Evolutionary conservation across 1,140 invertebrate genomes (phyloP), one percentile per base, ranked within the genome.

Genomic region (Eupeodes corollae): DNA sequence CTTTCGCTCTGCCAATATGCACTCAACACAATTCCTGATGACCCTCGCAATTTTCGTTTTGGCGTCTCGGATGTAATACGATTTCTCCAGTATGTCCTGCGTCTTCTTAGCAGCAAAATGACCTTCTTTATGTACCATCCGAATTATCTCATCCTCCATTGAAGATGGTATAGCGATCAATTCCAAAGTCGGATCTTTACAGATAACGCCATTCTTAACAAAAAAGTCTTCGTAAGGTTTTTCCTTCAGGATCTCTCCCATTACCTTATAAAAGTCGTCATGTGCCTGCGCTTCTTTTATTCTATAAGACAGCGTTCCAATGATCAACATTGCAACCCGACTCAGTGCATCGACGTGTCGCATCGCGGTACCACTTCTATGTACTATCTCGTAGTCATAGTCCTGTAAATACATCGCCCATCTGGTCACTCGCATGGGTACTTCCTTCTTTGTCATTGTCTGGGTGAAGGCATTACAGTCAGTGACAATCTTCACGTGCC

Each of bases 61-160:
- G 10, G 42, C 6, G 2, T 49, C 31, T 33, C 51, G 55, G 21
- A 53, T 57, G 54, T 52, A 55, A 48, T 56, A 52, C 30, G 16
- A 38, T 40, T 31, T 6, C 32, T 45, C n/a, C 12, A 47, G 31
- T 6, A 9, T 30, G 16, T 47, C 19, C 30, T 31, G 12, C 16
- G 33, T 40, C 5, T 47, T 47, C 21, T 41, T 18, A 19, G 8
- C 6, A 12, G 15, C 8, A 21, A 46, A 38, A 30, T 46, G 45
- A 19, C 45, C 45, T 11, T 11, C 8, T 5, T 39, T 26, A 18
- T 46, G 37, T 31, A 33, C n/a, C 12, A 19, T 38, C 15, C 15
- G 9, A 21, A 46, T 37, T 15, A 46, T 46, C 15, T 46, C 16
- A 39, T 40, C 37, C 15, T 47, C 35, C 46, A 47, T 47, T 14